phyloP scores from a whole-genome alignment of 2,113 vertebrate species.

The Rissa tridactyla region DNA sequence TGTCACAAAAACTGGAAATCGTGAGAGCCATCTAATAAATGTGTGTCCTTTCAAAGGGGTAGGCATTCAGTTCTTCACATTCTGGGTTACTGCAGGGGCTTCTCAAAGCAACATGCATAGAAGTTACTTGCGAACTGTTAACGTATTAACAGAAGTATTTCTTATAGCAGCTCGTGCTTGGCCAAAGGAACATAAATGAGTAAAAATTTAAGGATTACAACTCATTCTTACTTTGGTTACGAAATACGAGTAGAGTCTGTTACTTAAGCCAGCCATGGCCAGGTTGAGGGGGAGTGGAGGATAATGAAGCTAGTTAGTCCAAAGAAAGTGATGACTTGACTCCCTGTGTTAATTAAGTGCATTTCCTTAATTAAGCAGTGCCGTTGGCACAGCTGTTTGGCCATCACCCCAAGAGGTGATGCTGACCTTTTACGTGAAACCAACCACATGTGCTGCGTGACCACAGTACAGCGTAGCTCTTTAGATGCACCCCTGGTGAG shows the following conservation, averaged over 20 bases:
- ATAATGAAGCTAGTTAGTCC: neutral
- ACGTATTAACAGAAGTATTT: neutral
- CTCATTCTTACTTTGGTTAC: neutral
- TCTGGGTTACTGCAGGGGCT: neutral
- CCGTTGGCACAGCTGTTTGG: neutral
- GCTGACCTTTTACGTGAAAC: neutral
- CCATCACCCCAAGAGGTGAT: neutral
- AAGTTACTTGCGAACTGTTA: neutral
- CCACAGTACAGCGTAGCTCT: neutral
- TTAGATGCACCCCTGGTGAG: neutral
- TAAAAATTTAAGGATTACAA: neutral
- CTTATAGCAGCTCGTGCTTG: neutral
- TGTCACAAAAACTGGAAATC: neutral
- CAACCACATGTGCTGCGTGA: neutral
- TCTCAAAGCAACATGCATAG: neutral
- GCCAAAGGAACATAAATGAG: neutral
- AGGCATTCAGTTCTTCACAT: accelerated
- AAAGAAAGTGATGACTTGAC: neutral
- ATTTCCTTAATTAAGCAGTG: neutral
- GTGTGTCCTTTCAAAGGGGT: neutral
- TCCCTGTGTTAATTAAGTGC: neutral
- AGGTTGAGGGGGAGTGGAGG: neutral
- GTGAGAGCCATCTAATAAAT: neutral
- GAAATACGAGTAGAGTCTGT: neutral
- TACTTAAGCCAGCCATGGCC: neutral